phyloP scores from a whole-genome alignment of 2,113 vertebrate genomes.

The human (Homo sapiens) region GRCh38 chr17:77842501-77843000 shows the following conservation, averaged over 20 bases:
- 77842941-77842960: neutral
- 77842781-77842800: neutral
- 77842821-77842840: neutral
- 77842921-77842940: neutral
- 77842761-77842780: neutral
- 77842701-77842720: no score
- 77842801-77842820: accelerated
- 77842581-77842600: no score
- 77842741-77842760: neutral
- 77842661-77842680: accelerated
- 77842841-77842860: no score
- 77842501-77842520: neutral
- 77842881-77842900: neutral
- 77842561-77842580: neutral
- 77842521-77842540: neutral
- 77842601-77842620: neutral
- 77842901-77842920: neutral
- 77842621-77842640: neutral
- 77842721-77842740: neutral
- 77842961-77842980: neutral
- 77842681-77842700: accelerated
- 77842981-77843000: neutral
- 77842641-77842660: neutral
- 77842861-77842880: neutral
- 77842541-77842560: neutral